phyloP scores from a whole-genome alignment of 2,797 vertebrate genomes.

The Lutjanus argentimaculatus region DNA sequence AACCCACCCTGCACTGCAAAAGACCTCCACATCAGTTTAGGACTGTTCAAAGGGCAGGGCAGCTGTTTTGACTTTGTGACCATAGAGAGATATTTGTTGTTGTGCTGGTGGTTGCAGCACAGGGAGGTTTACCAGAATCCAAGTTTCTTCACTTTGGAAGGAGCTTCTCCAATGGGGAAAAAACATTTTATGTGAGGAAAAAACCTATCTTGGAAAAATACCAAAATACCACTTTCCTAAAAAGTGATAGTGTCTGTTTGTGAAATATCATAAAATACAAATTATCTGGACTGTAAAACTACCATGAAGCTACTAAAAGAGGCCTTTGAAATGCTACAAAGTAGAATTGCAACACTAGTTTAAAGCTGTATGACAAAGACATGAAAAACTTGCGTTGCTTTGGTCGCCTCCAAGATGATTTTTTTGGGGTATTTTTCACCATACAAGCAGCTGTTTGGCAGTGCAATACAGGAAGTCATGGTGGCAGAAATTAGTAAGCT shows the following conservation, averaged over 20 bases:
- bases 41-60: conserved; percentile 19
- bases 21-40: conserved; percentile 8
- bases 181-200: not conserved
- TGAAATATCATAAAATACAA: not conserved
- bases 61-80: conserved; percentile 34
- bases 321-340: not conserved
- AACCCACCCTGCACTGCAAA: conserved; percentile 10
- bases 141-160: conserved; percentile 19
- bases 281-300: not conserved
- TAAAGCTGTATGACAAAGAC: not conserved
- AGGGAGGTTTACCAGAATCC: not conserved
- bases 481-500: not conserved
- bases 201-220: conserved; percentile 7
- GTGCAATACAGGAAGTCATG: not conserved
- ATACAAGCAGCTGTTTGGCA: not conserved
- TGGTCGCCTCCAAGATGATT: not conserved
- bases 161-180: conserved; percentile 2
- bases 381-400: not conserved
- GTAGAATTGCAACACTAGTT: not conserved
- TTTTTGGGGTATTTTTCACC: not conserved
- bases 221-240: not conserved
- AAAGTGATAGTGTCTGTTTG: not conserved
- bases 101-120: conserved; percentile 23
- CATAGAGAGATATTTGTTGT: conserved; percentile 28
- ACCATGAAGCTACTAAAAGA: not conserved